Conservation (phyloP, 2,888 invertebrate genomes). For the Heliconius hortense region DNA sequence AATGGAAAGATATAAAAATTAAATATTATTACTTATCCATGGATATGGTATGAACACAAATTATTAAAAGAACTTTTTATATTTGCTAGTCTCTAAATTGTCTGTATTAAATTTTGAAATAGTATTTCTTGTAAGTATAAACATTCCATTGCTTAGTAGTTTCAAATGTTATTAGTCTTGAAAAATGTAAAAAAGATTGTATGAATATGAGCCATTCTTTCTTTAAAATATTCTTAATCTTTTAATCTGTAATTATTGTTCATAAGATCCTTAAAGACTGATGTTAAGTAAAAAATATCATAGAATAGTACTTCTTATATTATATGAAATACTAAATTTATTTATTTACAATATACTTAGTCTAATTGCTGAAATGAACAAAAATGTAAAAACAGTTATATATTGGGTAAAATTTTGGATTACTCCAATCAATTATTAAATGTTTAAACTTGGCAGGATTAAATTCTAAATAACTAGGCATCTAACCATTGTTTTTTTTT, state of each 20-base stretch:
- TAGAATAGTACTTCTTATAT: slow-evolving; percentile 9
- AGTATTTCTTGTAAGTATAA: slow-evolving; percentile 1
- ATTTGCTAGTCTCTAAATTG: background rate
- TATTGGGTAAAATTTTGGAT: background rate
- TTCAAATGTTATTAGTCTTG: background rate
- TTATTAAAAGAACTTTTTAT: background rate
- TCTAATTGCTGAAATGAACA: background rate
- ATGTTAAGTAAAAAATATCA: slow-evolving; percentile 24
- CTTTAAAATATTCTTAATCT: background rate
- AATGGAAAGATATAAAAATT: slow-evolving; percentile 9
- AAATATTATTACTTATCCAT: background rate
- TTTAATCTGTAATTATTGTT: background rate
- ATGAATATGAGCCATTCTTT: background rate
- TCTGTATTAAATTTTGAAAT: too few species aligned
- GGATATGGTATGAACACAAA: background rate
- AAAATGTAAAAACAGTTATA: background rate
- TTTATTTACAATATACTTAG: background rate
- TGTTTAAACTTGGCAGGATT: background rate
- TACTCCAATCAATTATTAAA: slow-evolving; percentile 2
- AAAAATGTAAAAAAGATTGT: background rate
- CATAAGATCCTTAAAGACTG: slow-evolving; percentile 34
- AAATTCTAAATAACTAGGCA: background rate
- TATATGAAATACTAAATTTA: slow-evolving; percentile 7
- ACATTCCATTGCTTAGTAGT: slow-evolving; percentile 1
- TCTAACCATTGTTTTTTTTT: slow-evolving; percentile 10